phyloP scores from a whole-genome alignment of 2,888 invertebrate species.

The Cephalotes varians region DNA sequence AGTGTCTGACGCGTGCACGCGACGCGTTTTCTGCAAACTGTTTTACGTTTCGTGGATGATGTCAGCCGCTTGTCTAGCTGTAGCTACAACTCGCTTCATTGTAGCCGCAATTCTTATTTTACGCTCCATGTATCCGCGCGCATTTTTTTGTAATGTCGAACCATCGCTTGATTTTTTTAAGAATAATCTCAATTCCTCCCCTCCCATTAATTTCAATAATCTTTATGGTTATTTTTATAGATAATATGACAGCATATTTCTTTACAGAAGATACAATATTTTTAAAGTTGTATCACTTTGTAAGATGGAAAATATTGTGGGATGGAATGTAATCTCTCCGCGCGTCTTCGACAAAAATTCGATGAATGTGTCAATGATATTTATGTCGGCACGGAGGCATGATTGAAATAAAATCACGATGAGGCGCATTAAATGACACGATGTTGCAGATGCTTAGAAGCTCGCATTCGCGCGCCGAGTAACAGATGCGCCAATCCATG shows the following conservation, averaged over 20 bases:
- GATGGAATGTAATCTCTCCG: slow-evolving; percentile 1
- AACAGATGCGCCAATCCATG: slow-evolving; percentile 65
- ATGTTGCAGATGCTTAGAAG: slow-evolving; percentile 40
- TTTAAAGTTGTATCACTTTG: neutral
- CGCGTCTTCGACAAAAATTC: neutral
- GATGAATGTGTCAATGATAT: slow-evolving; percentile 47
- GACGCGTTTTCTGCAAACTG: slow-evolving; percentile 65
- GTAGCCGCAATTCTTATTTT: slow-evolving; percentile 29
- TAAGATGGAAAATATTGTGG: neutral
- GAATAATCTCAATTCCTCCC: neutral
- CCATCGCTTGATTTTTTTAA: neutral
- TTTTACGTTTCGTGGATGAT: slow-evolving; percentile 56
- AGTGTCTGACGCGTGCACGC: slow-evolving; percentile 67
- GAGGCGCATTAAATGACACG: slow-evolving; percentile 73
- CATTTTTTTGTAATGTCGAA: neutral
- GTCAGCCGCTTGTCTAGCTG: slow-evolving; percentile 54
- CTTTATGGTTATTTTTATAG: neutral
- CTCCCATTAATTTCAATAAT: neutral
- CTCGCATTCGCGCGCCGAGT: slow-evolving; percentile 27
- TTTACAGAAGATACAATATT: neutral
- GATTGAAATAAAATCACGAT: slow-evolving; percentile 74
- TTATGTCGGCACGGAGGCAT: slow-evolving; percentile 59
- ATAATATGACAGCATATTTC: neutral
- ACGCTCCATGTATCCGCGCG: slow-evolving; percentile 1
- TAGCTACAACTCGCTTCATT: slow-evolving; percentile 39